Conservation (phyloP, 2,888 invertebrate species). For the Penaeus monodon region DNA sequence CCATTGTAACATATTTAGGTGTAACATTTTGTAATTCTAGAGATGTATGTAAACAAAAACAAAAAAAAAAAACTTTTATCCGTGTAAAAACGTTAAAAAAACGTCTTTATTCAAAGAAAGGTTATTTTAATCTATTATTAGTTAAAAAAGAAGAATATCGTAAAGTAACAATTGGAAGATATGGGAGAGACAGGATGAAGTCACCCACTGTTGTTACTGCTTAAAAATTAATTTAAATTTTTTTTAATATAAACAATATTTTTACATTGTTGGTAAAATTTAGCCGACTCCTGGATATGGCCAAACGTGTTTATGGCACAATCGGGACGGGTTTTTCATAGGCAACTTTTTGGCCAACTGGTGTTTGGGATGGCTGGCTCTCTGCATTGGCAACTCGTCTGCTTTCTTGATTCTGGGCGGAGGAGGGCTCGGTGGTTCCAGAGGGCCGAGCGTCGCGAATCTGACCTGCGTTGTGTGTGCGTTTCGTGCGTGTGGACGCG, state of each 20-base stretch:
- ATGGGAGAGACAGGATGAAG: slow-evolving; percentile 43
- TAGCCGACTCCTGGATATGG: slow-evolving; percentile 37
- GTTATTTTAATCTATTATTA: too few species aligned
- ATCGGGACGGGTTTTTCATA: slow-evolving; percentile 41
- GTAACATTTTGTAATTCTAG: too few species aligned
- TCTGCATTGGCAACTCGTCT: slow-evolving; percentile 24
- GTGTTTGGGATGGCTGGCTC: slow-evolving; percentile 18
- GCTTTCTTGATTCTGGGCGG: neutral
- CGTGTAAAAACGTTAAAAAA: too few species aligned
- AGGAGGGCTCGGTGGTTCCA: neutral
- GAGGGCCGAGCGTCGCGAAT: neutral
- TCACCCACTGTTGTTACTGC: slow-evolving; percentile 36
- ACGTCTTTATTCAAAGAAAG: too few species aligned
- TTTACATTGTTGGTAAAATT: slow-evolving; percentile 37
- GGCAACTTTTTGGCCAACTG: slow-evolving; percentile 40
- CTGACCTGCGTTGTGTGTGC: too few species aligned
- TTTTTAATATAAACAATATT: slow-evolving; percentile 37
- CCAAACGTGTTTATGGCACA: slow-evolving; percentile 41
- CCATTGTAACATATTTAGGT: too few species aligned
- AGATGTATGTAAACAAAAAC: too few species aligned
- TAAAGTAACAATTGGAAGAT: too few species aligned
- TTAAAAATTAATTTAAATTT: slow-evolving; percentile 35
- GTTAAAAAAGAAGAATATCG: too few species aligned
- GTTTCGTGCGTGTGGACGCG: too few species aligned
- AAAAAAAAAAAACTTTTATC: too few species aligned